Conservation (phyloP, 2,113 vertebrate species). For the Elaphurus davidianus region DNA sequence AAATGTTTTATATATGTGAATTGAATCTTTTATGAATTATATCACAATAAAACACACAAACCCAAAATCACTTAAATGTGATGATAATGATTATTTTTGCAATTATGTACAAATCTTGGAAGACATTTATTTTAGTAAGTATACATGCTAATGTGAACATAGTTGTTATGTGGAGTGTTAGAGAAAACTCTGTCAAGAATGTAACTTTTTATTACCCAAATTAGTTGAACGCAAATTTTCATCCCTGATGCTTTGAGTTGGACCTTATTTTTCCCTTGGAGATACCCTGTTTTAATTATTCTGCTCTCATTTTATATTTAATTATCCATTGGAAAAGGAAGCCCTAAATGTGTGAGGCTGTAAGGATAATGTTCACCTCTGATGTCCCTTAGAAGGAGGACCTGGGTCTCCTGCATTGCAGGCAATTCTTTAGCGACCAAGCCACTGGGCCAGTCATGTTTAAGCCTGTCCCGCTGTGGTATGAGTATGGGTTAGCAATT, state of each 20-base stretch:
- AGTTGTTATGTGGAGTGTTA: not conserved
- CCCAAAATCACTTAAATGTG: not conserved
- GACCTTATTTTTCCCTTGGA: not conserved
- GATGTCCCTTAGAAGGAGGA: not conserved
- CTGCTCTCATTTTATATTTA: not conserved
- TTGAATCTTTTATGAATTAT: not conserved
- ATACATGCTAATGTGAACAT: not conserved
- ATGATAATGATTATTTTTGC: not conserved
- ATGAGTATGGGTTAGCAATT: not conserved
- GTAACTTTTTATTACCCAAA: not conserved
- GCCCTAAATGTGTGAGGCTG: not conserved
- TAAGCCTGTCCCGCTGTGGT: not conserved
- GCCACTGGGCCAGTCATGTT: not conserved
- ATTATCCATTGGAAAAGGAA: not conserved
- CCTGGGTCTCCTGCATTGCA: accelerated
- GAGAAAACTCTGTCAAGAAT: not conserved
- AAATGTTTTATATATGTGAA: not conserved
- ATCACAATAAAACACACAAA: not conserved
- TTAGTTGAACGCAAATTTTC: not conserved
- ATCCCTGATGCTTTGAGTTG: not conserved
- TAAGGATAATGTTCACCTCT: not conserved
- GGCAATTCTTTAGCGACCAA: not conserved
- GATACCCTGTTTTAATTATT: not conserved
- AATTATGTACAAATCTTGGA: not conserved
- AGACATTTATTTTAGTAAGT: not conserved